These are phyloP conservation scores for Cerastis rubricosa DNA, from an alignment of 2,888 invertebrate species.

Conservation along the genomic window DNA sequence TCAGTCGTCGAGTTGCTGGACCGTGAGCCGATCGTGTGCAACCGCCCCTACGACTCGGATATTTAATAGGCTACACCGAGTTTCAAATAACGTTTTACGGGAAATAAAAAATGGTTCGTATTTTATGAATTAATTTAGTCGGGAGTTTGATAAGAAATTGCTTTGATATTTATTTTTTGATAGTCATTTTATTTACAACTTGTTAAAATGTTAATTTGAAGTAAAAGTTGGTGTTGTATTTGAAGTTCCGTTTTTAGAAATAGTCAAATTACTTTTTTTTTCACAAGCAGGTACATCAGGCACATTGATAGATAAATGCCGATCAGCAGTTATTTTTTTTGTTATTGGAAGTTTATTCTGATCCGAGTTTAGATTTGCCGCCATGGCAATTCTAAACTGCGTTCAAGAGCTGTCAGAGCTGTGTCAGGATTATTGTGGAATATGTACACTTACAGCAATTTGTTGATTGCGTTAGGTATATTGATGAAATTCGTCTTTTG, in stretches of 20 bases:
- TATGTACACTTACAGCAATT: neutral
- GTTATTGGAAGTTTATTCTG: too few relatives aligned
- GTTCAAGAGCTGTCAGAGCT: too few relatives aligned
- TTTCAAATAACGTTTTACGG: slow-evolving; percentile 46
- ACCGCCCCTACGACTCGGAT: slow-evolving; percentile 40
- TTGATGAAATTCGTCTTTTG: neutral
- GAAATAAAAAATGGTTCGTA: slow-evolving; percentile 28
- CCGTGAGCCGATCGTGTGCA: slow-evolving; percentile 28
- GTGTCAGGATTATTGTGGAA: neutral
- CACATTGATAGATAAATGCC: too few relatives aligned
- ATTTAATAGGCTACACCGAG: slow-evolving; percentile 43
- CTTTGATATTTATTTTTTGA: slow-evolving; percentile 2
- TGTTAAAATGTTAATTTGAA: neutral
- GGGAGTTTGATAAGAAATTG: neutral
- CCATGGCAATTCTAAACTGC: too few relatives aligned
- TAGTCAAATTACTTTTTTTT: neutral
- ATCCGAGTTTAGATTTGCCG: too few relatives aligned
- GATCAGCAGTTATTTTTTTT: too few relatives aligned
- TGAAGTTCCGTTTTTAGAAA: neutral
- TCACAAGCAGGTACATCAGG: neutral
- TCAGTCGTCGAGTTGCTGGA: slow-evolving; percentile 18
- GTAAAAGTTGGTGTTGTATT: neutral
- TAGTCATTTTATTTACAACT: neutral
- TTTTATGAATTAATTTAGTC: slow-evolving; percentile 33
- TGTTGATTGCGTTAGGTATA: neutral